phyloP scores from a whole-genome alignment of 2,888 invertebrate species.

The Pinctada fucata region DNA sequence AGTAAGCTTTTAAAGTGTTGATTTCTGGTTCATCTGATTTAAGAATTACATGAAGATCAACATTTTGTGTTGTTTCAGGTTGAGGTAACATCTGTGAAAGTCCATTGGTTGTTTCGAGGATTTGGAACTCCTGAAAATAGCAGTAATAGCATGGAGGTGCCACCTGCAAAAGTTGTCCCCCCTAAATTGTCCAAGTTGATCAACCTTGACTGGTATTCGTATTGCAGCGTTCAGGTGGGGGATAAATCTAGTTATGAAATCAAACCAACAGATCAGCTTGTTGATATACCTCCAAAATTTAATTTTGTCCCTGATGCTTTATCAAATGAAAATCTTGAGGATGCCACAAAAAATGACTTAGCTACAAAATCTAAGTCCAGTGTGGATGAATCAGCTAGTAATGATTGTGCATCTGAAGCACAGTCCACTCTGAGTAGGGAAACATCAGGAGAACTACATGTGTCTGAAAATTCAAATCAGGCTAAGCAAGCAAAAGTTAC shows the following conservation, averaged over 20 bases:
- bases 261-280: constrained; percentile 84
- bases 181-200: constrained; percentile 80
- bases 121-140: constrained; percentile 45
- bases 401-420: neutral
- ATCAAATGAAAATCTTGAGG: neutral
- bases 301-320: constrained; percentile 52
- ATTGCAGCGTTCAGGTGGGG: constrained; percentile 92
- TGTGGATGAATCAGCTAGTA: constrained; percentile 1
- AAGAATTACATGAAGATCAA: no score
- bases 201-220: constrained; percentile 88
- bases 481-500: neutral
- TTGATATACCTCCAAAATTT: constrained; percentile 59
- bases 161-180: neutral
- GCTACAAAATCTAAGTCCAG: neutral
- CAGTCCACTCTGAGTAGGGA: neutral
- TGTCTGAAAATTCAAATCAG: neutral
- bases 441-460: neutral
- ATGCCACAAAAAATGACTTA: neutral
- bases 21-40: no score
- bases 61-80: constrained; percentile 77
- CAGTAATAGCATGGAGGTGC: neutral
- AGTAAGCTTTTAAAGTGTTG: no score
- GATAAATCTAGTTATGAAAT: constrained; percentile 91
- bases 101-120: constrained; percentile 89
- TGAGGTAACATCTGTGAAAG: constrained; percentile 87